Evolutionary conservation across 1,140 invertebrate species (phyloP).

Genomic region (Drosophila dunni): DNA sequence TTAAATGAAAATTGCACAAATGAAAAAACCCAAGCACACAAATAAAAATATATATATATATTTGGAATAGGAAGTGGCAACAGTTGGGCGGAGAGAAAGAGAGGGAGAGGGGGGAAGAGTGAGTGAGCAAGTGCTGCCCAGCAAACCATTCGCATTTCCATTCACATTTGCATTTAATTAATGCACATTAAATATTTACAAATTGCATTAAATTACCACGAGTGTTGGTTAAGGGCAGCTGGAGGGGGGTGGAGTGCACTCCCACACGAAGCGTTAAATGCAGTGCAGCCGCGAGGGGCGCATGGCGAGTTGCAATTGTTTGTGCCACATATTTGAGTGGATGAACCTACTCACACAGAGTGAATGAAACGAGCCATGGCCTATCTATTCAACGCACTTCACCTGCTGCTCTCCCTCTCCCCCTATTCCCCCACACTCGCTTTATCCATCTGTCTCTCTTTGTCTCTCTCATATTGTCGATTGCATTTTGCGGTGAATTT

Average conservation of each 20-base stretch:
- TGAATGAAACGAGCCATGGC: constrained; percentile 4
- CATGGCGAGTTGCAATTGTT: constrained; percentile 22
- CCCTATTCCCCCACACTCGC: not conserved
- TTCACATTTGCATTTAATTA: constrained; percentile 78
- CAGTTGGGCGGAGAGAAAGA: not conserved
- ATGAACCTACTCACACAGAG: constrained; percentile 4
- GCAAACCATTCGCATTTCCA: constrained; percentile 4
- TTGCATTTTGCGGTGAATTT: constrained; percentile 63
- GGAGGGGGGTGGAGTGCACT: not conserved
- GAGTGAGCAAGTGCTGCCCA: too few relatives aligned
- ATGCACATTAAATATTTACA: constrained; percentile 82
- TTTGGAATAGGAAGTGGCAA: constrained; percentile 21
- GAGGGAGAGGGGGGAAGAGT: not conserved
- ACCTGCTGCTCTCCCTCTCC: too few relatives aligned
- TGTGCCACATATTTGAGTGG: constrained; percentile 36
- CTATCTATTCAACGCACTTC: constrained; percentile 3
- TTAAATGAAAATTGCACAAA: constrained; percentile 69
- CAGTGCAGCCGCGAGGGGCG: not conserved
- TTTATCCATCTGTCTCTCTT: not conserved
- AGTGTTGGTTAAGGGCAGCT: not conserved
- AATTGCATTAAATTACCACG: constrained; percentile 75
- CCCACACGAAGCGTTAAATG: constrained; percentile 24
- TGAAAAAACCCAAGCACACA: constrained; percentile 14
- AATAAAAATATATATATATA: constrained; percentile 11
- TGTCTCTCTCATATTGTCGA: constrained; percentile 11